Conservation (phyloP, 1,140 invertebrate species). For the Andricus grossulariae region DNA sequence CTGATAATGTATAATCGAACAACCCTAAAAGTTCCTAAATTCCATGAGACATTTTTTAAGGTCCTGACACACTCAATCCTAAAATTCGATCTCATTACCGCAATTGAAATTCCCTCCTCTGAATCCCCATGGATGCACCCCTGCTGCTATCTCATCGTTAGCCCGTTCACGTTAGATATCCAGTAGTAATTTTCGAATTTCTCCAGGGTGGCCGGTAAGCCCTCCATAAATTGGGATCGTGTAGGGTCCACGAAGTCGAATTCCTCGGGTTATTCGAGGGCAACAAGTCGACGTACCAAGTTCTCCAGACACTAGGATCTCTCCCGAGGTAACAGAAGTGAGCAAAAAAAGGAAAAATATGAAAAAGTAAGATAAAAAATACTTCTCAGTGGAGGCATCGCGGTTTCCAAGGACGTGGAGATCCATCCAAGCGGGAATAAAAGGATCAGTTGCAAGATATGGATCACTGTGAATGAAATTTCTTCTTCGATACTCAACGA, state of each 20-base stretch:
- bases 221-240: conserved; percentile 48
- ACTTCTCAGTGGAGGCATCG: conserved; percentile 8
- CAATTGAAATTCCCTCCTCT: neutral
- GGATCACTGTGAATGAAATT: neutral
- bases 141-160: conserved; percentile 7
- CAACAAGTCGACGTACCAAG: conserved; percentile 4
- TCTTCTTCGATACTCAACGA: neutral
- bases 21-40: no score
- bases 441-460: conserved; percentile 37
- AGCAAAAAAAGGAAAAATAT: conserved; percentile 16
- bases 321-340: neutral
- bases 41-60: no score
- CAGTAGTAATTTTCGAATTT: conserved; percentile 52
- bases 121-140: neutral
- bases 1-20: no score
- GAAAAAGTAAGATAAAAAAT: conserved; percentile 7
- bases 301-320: neutral
- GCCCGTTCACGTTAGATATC: neutral
- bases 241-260: conserved; percentile 33
- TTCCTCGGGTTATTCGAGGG: conserved; percentile 28
- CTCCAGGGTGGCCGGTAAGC: conserved; percentile 41
- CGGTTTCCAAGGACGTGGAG: conserved; percentile 10
- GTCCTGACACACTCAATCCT: no score
- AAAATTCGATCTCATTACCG: no score
- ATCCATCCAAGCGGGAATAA: conserved; percentile 41